phyloP scores from a whole-genome alignment of 2,888 invertebrate genomes.

The Conchocele bisecta region DNA sequence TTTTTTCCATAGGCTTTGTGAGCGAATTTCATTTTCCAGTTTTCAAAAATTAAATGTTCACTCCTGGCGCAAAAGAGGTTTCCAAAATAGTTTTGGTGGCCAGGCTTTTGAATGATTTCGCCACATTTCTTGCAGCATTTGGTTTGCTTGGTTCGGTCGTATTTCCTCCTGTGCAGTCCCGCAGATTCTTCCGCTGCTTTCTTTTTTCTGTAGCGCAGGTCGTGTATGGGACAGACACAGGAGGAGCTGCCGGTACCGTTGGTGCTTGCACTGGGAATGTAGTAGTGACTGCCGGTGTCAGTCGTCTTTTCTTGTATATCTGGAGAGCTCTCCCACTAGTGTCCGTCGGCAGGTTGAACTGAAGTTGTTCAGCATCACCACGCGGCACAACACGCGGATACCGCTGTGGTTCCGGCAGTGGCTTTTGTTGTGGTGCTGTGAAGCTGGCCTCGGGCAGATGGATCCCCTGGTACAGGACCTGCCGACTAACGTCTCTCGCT shows the following conservation, averaged over 20 bases:
- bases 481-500: not conserved
- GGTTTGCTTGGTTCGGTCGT: not conserved
- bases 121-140: not conserved
- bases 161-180: not conserved
- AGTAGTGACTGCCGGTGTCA: no score
- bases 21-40: not conserved
- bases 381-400: no score
- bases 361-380: no score
- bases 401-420: not conserved
- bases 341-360: no score
- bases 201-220: not conserved
- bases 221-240: not conserved
- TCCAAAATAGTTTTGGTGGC: conserved; percentile 3
- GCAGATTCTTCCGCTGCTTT: not conserved
- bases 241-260: no score
- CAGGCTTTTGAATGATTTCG: not conserved
- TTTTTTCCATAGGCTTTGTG: not conserved
- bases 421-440: not conserved
- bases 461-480: conserved; percentile 6
- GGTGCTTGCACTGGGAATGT: no score
- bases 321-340: no score
- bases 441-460: not conserved
- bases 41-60: not conserved
- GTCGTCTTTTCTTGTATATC: no score
- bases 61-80: not conserved